Percentiles rank a stretch among this genome's conserved stretches.
These are phyloP conservation scores for Sceloporus undulatus DNA, from an alignment of 2,113 vertebrate species.

Conservation along the genomic window DNA sequence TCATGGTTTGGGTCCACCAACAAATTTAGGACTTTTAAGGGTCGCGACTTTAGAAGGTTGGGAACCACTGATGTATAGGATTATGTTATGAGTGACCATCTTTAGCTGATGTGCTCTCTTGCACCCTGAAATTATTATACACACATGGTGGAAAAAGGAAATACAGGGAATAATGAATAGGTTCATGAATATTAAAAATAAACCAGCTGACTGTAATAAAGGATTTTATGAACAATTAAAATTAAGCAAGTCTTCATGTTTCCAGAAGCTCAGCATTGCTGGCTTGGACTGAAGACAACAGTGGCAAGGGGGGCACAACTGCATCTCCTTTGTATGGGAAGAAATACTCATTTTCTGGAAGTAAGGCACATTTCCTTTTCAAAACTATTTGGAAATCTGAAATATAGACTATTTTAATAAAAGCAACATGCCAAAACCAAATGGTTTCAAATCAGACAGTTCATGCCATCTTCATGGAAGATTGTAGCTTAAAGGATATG, in stretches of 20 bases:
- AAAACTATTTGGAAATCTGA: neutral
- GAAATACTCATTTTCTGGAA: neutral
- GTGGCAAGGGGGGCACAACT: neutral
- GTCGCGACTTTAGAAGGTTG: too few species aligned
- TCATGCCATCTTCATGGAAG: neutral
- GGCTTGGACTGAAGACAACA: too few species aligned
- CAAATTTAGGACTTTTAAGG: too few species aligned
- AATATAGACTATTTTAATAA: neutral
- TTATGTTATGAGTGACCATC: too few species aligned
- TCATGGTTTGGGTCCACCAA: too few species aligned
- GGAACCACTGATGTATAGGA: too few species aligned
- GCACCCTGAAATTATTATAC: too few species aligned
- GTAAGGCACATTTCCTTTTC: neutral
- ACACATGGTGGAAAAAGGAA: neutral
- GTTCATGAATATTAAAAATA: too few species aligned
- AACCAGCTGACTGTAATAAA: neutral
- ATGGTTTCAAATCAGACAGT: neutral
- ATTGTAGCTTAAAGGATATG: neutral
- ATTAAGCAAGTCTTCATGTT: neutral
- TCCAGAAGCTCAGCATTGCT: neutral
- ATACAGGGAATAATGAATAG: too few species aligned
- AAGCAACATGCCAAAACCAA: neutral
- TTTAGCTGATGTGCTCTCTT: too few species aligned
- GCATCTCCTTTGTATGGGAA: neutral
- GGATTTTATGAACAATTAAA: neutral